Evolutionary conservation across 2,113 vertebrate genomes (phyloP), one percentile per base, ranked within the genome.

Genomic region (Plestiodon gilberti): DNA sequence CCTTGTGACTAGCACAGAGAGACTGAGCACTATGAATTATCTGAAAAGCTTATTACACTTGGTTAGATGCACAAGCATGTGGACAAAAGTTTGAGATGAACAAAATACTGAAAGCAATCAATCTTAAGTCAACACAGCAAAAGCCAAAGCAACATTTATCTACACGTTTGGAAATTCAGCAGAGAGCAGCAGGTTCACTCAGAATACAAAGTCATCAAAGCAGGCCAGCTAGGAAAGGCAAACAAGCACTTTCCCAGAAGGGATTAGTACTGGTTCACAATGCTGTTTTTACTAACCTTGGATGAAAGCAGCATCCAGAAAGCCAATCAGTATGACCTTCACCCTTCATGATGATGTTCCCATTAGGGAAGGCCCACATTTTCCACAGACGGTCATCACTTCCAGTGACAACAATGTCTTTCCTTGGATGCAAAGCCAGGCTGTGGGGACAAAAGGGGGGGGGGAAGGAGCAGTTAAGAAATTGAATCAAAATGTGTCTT

Each of bases 241-340:
- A 90, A 91, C 23, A 93, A 84, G 61, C 1, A 15, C 3, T 48
- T 83, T 77, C 65, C 81, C 87, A 64, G 61, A 38, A 87, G 82
- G 90, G 80, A 91, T 88, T 3, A 78, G 89, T 35, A 14, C 38
- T 69, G 0, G 3, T 3, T 62, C 76, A 43, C 57, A 84, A 85
- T 9, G 3, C 55, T 82, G 23, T 84, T 40, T 86, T 79, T 61
- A 95, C 96, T 96, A 71, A 97, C 97, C 96, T 97, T 83, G 97
- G 97, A 77, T 97, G 95, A 91, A 97, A 97, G 94, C 96, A 95
- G 94, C 97, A 97, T 78, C 94, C 94, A 0, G 96, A 97, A 79
- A 98, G 89, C 97, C 97, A 98, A n/a, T 97, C 97, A 0, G 94
- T 95, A 93, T 98, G 98, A 3, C 97, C 97, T 52, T 96, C 91